Evolutionary conservation across 35 echinoderm and acorn worm species (phyloP), one percentile per base, ranked within the genome.

Genomic region (Heliocidaris tuberculata): DNA sequence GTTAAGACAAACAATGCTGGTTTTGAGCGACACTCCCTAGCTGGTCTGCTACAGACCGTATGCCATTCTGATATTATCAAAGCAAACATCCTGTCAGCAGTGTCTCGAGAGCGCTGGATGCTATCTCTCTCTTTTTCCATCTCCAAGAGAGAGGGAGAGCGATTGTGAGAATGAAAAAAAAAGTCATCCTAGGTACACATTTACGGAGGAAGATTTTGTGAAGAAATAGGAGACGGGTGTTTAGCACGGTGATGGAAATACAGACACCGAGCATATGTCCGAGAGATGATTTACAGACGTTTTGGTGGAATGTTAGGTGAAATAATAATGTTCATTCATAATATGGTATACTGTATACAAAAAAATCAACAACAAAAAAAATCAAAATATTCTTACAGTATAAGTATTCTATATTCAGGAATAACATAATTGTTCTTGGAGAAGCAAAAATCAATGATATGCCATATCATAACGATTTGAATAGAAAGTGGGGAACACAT

Each of bases 51-150:
- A 48, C 87, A 89, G 31, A 89, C 87, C 87, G 87, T 89, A 89
- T 89, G 87, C 87, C 16, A 89, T 89, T 89, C 87, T 89, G 87
- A 89, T 89, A 89, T 89, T 89, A 89, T 89, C 87, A 19, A 89
- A 89, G 87, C 87, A 89, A 89, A 89, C 87, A 89, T 89, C 32
- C 47, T 89, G 87, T 47, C 87, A 89, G 87, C 87, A 89, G 31
- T 89, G 87, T 89, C 24, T 47, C 87, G 31, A 89, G 87, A 89
- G 21, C 65, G 65, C 7, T 78, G 27, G 65, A 78, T 24, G 7
- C 19, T n/a, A 42, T 78, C 65, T 19, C 21, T 78, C 27, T n/a
- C 30, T 8, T 19, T 47, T 30, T 89, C 31, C 31, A 21, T 42
- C 21, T 30, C 47, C 17, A 32, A 3, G 47, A 47, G 0, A 89